Percentiles rank a stretch among this genome's conserved stretches.
Conservation (phyloP, 2,113 vertebrate genomes). For the Podilymbus podiceps region DNA sequence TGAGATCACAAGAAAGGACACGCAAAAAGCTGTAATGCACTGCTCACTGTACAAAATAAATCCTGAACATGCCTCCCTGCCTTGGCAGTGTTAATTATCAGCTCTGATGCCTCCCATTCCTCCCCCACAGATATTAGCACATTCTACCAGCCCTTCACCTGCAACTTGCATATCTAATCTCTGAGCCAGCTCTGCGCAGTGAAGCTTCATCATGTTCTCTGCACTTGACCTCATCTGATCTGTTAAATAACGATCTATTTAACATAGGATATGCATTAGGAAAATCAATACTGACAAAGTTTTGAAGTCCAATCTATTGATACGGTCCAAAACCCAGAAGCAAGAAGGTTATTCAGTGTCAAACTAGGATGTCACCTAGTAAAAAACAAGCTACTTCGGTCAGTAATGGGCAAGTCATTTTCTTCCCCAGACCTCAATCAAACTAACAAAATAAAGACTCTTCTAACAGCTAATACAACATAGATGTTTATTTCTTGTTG, state of each 20-base stretch:
- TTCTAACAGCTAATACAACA: background rate
- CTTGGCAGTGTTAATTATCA: background rate
- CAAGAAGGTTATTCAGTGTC: background rate
- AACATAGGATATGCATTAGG: background rate
- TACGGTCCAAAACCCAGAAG: background rate
- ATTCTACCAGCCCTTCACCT: background rate
- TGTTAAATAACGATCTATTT: background rate
- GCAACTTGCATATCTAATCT: background rate
- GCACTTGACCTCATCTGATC: background rate
- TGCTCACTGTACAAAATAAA: background rate
- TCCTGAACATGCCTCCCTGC: rapidly evolving
- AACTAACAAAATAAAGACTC: background rate
- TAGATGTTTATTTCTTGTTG: background rate
- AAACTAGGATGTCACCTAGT: background rate
- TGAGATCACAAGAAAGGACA: background rate
- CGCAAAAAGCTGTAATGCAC: rapidly evolving
- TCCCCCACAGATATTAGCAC: rapidly evolving
- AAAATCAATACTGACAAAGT: slow-evolving; percentile 23
- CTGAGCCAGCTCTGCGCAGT: background rate
- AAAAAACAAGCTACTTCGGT: background rate
- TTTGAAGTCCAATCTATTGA: background rate
- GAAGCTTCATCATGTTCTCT: background rate
- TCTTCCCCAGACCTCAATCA: background rate
- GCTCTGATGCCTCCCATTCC: background rate
- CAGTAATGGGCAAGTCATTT: background rate